Percentiles rank a stretch among this genome's conserved stretches.
These are phyloP conservation scores for Engystomops pustulosus DNA, from an alignment of 2,113 vertebrate genomes.

Conservation along the genomic window DNA sequence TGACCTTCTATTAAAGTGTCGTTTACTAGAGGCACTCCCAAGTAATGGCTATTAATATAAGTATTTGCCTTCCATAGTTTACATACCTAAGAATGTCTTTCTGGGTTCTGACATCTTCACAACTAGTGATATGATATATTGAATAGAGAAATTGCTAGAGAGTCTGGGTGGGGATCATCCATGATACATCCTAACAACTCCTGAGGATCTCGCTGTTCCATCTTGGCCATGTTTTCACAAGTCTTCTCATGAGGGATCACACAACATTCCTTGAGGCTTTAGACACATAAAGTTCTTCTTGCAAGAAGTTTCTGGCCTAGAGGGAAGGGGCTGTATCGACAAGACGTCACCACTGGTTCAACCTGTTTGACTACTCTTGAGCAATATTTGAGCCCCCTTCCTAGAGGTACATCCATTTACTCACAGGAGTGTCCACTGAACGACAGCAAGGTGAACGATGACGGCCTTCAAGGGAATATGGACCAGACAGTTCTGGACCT, in stretches of 20 bases:
- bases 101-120: not conserved
- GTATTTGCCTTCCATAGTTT: not conserved
- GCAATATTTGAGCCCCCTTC: constrained; percentile 16
- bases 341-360: constrained; percentile 51
- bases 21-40: not conserved
- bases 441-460: constrained; percentile 37
- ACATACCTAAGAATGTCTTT: not conserved
- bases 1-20: not conserved
- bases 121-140: not conserved
- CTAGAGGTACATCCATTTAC: not conserved
- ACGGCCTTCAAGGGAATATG: constrained; percentile 59
- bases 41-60: not conserved
- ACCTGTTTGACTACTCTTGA: constrained; percentile 41
- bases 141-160: not conserved
- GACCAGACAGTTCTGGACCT: constrained; percentile 54
- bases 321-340: constrained; percentile 39
- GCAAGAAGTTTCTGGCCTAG: constrained; percentile 34
- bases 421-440: not conserved
- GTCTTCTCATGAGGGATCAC: not conserved
- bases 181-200: not conserved
- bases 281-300: constrained; percentile 31
- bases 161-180: not conserved
- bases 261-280: constrained; percentile 18
- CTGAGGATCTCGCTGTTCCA: not conserved
- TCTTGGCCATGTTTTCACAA: constrained; percentile 6